phyloP scores from a whole-genome alignment of 1,140 invertebrate genomes.

The Heliconius eleuchia region DNA sequence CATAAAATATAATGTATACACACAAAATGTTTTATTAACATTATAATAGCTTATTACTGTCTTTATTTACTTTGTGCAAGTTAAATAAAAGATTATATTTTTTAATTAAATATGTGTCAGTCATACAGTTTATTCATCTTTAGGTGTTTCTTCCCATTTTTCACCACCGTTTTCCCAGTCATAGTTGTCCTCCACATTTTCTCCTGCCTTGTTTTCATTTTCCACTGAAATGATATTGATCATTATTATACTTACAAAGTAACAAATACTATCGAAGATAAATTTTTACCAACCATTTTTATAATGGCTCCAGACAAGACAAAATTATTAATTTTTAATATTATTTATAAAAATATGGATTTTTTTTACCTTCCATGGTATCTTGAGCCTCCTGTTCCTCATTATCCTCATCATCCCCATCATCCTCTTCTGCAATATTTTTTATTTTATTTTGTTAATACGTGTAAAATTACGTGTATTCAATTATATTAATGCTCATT shows the following conservation, averaged over 20 bases:
- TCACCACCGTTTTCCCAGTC: conserved; percentile 56
- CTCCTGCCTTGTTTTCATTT: conserved; percentile 20
- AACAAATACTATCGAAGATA: background rate
- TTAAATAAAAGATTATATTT: conserved; percentile 2
- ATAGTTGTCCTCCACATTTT: conserved; percentile 26
- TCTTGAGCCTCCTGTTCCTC: conserved; percentile 12
- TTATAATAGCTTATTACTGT: background rate
- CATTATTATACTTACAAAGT: background rate
- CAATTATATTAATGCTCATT: background rate
- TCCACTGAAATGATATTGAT: background rate
- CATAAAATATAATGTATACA: background rate
- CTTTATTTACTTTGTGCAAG: background rate
- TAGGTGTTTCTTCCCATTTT: conserved; percentile 46
- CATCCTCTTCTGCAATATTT: background rate
- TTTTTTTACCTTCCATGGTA: background rate
- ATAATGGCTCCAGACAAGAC: no score
- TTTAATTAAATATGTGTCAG: background rate
- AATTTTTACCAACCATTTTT: no score
- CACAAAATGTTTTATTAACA: background rate
- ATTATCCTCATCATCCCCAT: background rate
- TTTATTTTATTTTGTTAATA: no score
- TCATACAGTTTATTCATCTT: background rate
- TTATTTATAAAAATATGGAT: no score
- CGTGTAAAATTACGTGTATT: background rate
- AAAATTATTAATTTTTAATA: no score